Evolutionary conservation across 2,888 invertebrate genomes (phyloP), one percentile per base, ranked within the genome.

Genomic region (Fragum fragum): DNA sequence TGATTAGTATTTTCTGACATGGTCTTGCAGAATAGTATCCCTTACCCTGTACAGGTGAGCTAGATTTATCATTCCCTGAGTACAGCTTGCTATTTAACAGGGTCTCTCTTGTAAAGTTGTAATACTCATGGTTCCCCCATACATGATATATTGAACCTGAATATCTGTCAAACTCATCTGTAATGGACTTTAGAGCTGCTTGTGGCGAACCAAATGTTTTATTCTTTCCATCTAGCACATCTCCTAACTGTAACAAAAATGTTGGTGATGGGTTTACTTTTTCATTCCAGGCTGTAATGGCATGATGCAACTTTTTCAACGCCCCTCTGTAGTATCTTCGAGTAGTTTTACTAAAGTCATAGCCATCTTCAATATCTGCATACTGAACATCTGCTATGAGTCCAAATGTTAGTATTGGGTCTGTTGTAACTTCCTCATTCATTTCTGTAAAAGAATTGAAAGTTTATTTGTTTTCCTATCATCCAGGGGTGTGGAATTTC

Each of bases 101-200:
- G 63, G 89, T 83, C 57, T 90, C 75, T 18, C 93, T 87, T 3
- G 87, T 83, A 79, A 95, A 93, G 87, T 95, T 95, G 86, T 95
- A 95, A 16, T 94, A 87, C 77, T 95, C 95, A 85, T 95, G 95
- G 86, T 95, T 95, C 39, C 95, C 95, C 80, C 93, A 90, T 9
- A 93, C 86, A 85, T 94, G 94, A 52, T 90, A 90, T 6, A 90
- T 73, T n/a, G 89, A 85, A 21, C 78, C 80, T 7, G 53, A 32
- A 57, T 90, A 87, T 21, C 80, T 70, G 5, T 84, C 69, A 73
- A 94, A 92, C 11, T 88, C 88, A n/a, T 87, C 85, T 29, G 93
- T 66, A 9, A 92, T 89, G 32, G 86, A 82, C n/a, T 83, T 72
- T 11, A 94, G 71, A n/a, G 93, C 91, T 3, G 42, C 59, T 5